These are phyloP conservation scores for Laticauda laticaudata DNA, from an alignment of 2,113 vertebrate species.

Conservation along the genomic window DNA sequence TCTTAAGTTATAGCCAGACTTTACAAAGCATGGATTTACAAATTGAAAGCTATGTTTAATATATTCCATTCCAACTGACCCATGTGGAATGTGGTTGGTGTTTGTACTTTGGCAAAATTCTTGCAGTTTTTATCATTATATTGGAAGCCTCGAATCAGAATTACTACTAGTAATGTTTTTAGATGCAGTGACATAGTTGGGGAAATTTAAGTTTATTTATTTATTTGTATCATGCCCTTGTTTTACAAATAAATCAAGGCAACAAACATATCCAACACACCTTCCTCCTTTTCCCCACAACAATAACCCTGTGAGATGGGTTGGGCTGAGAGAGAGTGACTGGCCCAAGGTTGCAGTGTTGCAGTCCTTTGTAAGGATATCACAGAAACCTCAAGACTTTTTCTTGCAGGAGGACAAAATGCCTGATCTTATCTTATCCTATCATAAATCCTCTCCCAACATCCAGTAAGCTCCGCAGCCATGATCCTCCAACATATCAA, in stretches of 20 bases:
- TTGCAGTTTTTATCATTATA: not conserved
- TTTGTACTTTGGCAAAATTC: not conserved
- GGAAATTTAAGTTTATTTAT: not conserved
- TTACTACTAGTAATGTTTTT: not conserved
- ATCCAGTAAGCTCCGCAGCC: not conserved
- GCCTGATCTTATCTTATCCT: not conserved
- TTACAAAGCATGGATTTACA: conserved; percentile 17
- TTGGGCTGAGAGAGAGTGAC: not conserved
- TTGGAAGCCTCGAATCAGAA: not conserved
- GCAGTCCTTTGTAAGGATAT: not conserved
- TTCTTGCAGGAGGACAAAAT: not conserved
- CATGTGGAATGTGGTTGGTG: not conserved
- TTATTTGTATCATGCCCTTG: no score
- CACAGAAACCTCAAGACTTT: not conserved
- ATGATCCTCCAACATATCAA: not conserved
- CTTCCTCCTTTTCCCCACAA: not conserved
- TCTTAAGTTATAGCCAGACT: no score
- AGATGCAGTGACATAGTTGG: not conserved
- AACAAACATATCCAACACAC: no score
- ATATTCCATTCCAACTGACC: not conserved
- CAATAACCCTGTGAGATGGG: not conserved
- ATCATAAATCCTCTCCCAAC: not conserved
- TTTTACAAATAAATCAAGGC: no score
- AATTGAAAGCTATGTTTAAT: conserved; percentile 54
- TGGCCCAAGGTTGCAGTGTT: not conserved